Percentiles rank a stretch among this genome's conserved stretches.
Conservation (phyloP, 2,888 invertebrate genomes). For the Tetramorium bicarinatum region DNA sequence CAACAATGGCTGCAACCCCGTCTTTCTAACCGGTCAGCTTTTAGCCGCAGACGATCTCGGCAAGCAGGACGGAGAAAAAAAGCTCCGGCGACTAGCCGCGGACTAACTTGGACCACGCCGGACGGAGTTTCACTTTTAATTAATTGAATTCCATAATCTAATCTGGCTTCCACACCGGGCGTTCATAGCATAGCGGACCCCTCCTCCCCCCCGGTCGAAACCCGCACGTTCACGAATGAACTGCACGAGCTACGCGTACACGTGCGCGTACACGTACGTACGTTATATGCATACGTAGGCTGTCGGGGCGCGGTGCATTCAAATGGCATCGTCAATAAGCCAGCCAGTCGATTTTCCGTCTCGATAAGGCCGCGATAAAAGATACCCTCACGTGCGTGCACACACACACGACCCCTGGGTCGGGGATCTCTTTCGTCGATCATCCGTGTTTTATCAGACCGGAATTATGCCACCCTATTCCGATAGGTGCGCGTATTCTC, state of each 20-base stretch:
- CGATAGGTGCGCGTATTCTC: slow-evolving; percentile 73
- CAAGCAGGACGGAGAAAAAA: slow-evolving; percentile 34
- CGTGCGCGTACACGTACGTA: neutral
- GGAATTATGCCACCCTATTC: slow-evolving; percentile 79
- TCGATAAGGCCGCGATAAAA: slow-evolving; percentile 73
- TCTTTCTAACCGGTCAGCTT: slow-evolving; percentile 44
- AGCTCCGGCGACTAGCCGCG: slow-evolving; percentile 32
- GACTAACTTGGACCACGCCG: slow-evolving; percentile 38
- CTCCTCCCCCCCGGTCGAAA: slow-evolving; percentile 31
- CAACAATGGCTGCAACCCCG: slow-evolving; percentile 49
- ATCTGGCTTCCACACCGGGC: slow-evolving; percentile 43
- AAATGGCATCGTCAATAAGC: slow-evolving; percentile 73
- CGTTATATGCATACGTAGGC: neutral
- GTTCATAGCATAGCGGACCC: slow-evolving; percentile 27
- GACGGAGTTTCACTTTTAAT: slow-evolving; percentile 66
- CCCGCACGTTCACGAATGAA: slow-evolving; percentile 62
- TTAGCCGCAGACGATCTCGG: slow-evolving; percentile 50
- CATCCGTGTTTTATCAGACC: slow-evolving; percentile 77
- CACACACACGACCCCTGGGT: neutral
- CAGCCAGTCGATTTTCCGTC: slow-evolving; percentile 69
- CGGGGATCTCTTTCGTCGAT: slow-evolving; percentile 76
- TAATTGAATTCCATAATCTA: slow-evolving; percentile 68
- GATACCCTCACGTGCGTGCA: slow-evolving; percentile 27
- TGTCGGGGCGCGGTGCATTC: slow-evolving; percentile 57
- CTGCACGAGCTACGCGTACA: slow-evolving; percentile 14